These are phyloP conservation scores for Todiramphus chloris DNA, from an alignment of 2,113 vertebrate species.

Conservation along the genomic window DNA sequence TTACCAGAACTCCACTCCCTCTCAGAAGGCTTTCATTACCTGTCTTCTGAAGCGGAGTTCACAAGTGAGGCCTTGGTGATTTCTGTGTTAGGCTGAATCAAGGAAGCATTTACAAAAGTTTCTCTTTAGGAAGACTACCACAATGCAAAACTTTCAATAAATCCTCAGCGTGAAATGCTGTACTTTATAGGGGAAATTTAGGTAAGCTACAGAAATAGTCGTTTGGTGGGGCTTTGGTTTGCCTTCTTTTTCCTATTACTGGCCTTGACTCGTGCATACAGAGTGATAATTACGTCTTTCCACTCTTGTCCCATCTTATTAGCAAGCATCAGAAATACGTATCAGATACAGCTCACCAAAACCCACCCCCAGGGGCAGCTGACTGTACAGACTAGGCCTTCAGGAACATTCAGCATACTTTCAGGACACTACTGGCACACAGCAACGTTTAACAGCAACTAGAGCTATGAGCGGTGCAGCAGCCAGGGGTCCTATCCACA, in stretches of 20 bases:
- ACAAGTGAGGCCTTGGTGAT: background rate
- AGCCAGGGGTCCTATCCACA: background rate
- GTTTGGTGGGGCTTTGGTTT: background rate
- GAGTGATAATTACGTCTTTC: background rate
- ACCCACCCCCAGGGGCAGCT: background rate
- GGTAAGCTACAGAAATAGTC: background rate
- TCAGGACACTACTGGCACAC: background rate
- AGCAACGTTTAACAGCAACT: background rate
- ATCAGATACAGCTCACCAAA: background rate
- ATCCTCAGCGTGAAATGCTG: background rate
- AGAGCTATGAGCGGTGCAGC: background rate
- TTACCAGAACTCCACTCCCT: background rate
- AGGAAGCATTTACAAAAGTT: background rate
- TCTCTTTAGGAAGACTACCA: background rate
- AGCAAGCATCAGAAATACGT: background rate
- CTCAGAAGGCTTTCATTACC: background rate
- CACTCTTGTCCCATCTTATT: background rate
- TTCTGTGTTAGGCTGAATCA: background rate
- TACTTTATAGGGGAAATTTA: background rate
- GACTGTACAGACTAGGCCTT: background rate
- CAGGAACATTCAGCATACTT: background rate
- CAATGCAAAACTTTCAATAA: background rate
- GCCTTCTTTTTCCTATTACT: background rate
- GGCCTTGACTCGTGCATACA: background rate
- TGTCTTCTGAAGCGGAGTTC: background rate